Evolutionary conservation across 2,113 vertebrate genomes (phyloP).

Genomic region (Galbula dea): DNA sequence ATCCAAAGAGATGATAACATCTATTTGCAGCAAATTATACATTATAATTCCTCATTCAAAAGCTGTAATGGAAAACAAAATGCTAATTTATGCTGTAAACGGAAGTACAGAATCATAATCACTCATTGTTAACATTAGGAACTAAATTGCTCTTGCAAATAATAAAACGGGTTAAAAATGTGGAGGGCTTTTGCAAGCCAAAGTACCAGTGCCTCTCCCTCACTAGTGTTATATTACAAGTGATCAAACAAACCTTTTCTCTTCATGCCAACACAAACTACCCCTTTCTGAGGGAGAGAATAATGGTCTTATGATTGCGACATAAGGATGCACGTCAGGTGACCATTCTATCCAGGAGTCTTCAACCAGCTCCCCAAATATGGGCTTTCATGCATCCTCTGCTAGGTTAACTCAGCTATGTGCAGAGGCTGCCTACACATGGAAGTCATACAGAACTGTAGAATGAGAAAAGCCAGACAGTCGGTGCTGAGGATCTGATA

Average conservation of each 20-base stretch:
- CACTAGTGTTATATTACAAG: background rate
- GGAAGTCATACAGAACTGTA: accelerated
- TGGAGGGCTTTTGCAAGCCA: constrained; percentile 6
- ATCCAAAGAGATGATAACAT: constrained; percentile 82
- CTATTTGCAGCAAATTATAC: constrained; percentile 84
- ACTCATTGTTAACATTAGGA: constrained; percentile 81
- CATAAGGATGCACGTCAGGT: background rate
- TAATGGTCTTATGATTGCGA: constrained; percentile 9
- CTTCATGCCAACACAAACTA: constrained; percentile 24
- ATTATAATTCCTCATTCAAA: constrained; percentile 84
- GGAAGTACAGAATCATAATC: constrained; percentile 80
- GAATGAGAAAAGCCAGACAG: background rate
- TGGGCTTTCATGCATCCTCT: accelerated
- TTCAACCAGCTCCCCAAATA: background rate
- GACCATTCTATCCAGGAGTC: background rate
- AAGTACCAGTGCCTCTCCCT: constrained; percentile 17
- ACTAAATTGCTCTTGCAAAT: constrained; percentile 75
- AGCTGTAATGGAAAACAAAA: constrained; percentile 81
- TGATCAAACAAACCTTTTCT: constrained; percentile 14
- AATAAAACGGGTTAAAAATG: constrained; percentile 74
- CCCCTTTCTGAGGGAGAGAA: background rate
- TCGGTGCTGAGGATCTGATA: accelerated
- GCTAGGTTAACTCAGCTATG: background rate
- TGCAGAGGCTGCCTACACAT: background rate
- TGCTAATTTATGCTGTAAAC: constrained; percentile 83